Percentiles rank a stretch among this genome's conserved stretches.
Conservation (phyloP, 35 echinoderm and acorn worm genomes). For the Apostichopus parvimensis region DNA sequence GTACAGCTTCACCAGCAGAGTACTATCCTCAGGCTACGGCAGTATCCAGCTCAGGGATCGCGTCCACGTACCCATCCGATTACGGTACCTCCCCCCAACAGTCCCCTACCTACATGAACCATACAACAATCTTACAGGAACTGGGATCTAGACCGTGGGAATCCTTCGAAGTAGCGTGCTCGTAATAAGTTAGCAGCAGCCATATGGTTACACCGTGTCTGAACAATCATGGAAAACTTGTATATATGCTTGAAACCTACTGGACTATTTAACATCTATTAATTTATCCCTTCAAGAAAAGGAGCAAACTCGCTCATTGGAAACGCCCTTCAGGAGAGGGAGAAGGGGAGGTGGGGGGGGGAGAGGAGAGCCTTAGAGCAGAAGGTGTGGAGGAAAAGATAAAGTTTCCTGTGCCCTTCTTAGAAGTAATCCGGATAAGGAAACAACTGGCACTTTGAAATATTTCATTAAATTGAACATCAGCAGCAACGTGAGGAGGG, state of each 20-base stretch:
- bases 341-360: not conserved
- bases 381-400: too few species aligned
- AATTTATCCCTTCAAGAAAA: too few species aligned
- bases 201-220: too few species aligned
- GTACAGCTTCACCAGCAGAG: not conserved
- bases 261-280: too few species aligned
- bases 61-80: conserved; percentile 43
- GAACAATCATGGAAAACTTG: not conserved
- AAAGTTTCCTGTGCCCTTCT: too few species aligned
- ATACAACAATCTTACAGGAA: conserved; percentile 59
- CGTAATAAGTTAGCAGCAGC: not conserved
- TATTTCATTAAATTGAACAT: too few species aligned
- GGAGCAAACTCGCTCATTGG: not conserved
- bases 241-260: not conserved
- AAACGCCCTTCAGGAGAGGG: not conserved
- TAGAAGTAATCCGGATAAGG: too few species aligned
- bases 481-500: too few species aligned
- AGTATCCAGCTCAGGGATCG: conserved; percentile 10
- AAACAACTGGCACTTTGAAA: too few species aligned
- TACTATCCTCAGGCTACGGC: conserved; percentile 24
- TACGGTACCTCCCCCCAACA: conserved; percentile 56
- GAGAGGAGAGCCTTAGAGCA: too few species aligned
- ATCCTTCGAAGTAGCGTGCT: conserved; percentile 61
- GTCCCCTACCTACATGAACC: conserved; percentile 64
- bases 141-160: conserved; percentile 81